Base-by-base conservation (phyloP, 2,888 invertebrate genomes). In the Rapana venosa region DNA sequence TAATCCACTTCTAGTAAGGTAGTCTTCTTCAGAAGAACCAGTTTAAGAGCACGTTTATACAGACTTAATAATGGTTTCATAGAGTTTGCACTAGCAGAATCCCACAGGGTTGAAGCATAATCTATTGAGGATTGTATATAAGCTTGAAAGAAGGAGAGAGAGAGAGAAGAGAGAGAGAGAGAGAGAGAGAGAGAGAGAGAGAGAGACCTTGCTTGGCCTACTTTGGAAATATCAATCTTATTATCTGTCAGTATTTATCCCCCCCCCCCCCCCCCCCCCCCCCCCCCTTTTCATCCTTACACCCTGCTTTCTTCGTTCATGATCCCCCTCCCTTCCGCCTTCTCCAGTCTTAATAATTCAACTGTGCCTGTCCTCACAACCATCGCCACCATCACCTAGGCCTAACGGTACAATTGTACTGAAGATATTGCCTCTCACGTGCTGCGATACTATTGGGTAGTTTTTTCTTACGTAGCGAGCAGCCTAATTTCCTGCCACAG, bases 391-490 rank as follows among this genome's bases (percentile, higher is more conserved):
- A 74, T n/a, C 13, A 32, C 77, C 47, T 47, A 47, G 47, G 47
- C 47, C 47, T 47, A 47, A 8, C 47, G 15, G 77, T 32, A 32
- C 77, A 79, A 20, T 79, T 79, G 77, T 32, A 32, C 35, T 79
- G 35, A 20, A 79, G 26, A 22, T 17, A 79, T 30, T 15, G 84
- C 17, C 4, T 58, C 58, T 26, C n/a, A 66, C 87, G 87, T 87
- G 87, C 74, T 87, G 13, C 66, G 32, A 36, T 47, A n/a, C 74
- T 22, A 87, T 87, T 87, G 87, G 87, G 26, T 66, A n/a, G 32
- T 35, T 87, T 70, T 30, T 47, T 32, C 30, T 22, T 36, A 85
- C 47, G 30, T 22, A 74, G 32, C 74, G n/a, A 74, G 70, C 20
- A 36, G 35, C 66, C 87, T 11, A 86, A 66, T 81, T 84, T 84